These are phyloP conservation scores for Parazoanthus darwini DNA, from an alignment of 92 coral and sea anemone genomes.

Conservation along the genomic window DNA sequence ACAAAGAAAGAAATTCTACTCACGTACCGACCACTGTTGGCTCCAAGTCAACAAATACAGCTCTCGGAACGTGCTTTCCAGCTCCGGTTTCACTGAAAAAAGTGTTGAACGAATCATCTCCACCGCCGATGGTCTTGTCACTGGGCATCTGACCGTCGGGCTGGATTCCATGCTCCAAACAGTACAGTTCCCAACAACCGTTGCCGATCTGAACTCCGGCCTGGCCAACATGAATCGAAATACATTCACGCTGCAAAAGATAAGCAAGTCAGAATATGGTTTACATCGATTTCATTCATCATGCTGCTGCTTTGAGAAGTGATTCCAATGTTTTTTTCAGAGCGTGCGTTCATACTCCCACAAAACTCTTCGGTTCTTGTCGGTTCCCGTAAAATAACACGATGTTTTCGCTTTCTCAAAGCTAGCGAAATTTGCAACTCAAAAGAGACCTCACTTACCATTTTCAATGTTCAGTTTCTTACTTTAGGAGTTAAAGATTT, in stretches of 20 bases:
- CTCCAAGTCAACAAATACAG: constrained; percentile 78
- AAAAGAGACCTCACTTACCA: neutral
- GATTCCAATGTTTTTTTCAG: neutral
- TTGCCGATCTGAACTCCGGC: constrained; percentile 85
- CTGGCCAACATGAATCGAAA: constrained; percentile 78
- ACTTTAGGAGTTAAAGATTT: neutral
- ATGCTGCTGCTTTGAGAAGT: neutral
- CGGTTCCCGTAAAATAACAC: neutral
- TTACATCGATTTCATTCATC: no score
- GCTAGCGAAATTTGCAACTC: neutral
- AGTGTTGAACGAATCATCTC: constrained; percentile 85
- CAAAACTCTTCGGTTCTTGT: neutral
- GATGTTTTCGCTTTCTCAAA: neutral
- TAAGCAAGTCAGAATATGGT: neutral
- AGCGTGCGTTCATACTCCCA: neutral
- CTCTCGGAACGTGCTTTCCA: constrained; percentile 85
- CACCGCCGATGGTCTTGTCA: constrained; percentile 81
- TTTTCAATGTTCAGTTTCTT: neutral
- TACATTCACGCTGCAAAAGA: constrained; percentile 77
- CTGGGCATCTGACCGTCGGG: constrained; percentile 92
- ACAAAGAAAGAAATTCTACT: no score
- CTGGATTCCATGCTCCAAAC: constrained; percentile 86
- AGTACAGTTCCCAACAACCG: constrained; percentile 51
- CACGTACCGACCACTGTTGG: constrained; percentile 74
- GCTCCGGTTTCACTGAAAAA: constrained; percentile 89